Evolutionary conservation across 2,888 invertebrate species (phyloP).

Genomic region (Biston betularia): DNA sequence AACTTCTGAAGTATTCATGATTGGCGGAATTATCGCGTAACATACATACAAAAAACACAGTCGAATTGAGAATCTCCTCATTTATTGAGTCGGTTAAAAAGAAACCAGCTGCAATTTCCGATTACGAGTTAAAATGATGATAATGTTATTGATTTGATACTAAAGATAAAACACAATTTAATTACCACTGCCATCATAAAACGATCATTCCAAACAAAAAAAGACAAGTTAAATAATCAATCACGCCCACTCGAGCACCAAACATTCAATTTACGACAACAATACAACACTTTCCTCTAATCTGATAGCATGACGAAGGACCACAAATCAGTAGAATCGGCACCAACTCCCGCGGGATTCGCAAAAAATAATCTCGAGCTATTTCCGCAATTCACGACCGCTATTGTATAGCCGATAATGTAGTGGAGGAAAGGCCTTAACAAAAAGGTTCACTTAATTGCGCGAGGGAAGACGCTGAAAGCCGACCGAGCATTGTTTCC

Average conservation of each 20-base stretch:
- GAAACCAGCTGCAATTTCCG: too few species aligned
- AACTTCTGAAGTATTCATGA: too few species aligned
- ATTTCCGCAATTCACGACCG: slow-evolving; percentile 82
- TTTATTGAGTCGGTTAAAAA: too few species aligned
- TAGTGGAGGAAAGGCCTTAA: slow-evolving; percentile 73
- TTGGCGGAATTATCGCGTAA: too few species aligned
- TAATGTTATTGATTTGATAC: too few species aligned
- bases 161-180: too few species aligned
- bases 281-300: slow-evolving; percentile 63
- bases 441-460: slow-evolving; percentile 85
- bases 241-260: slow-evolving; percentile 13
- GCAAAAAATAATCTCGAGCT: slow-evolving; percentile 73
- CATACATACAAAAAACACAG: too few species aligned
- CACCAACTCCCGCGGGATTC: slow-evolving; percentile 58
- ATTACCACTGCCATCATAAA: background rate
- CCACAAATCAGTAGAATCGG: slow-evolving; percentile 72
- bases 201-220: background rate
- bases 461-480: slow-evolving; percentile 77
- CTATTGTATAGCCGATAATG: slow-evolving; percentile 82
- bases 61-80: too few species aligned
- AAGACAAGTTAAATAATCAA: slow-evolving; percentile 20
- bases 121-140: too few species aligned
- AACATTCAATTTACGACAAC: slow-evolving; percentile 68
- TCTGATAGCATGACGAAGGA: slow-evolving; percentile 70
- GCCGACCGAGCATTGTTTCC: slow-evolving; percentile 77